Percentiles rank a stretch among this genome's conserved stretches.
Conservation (phyloP, 2,888 invertebrate species). For the Dendrolimus pini region DNA sequence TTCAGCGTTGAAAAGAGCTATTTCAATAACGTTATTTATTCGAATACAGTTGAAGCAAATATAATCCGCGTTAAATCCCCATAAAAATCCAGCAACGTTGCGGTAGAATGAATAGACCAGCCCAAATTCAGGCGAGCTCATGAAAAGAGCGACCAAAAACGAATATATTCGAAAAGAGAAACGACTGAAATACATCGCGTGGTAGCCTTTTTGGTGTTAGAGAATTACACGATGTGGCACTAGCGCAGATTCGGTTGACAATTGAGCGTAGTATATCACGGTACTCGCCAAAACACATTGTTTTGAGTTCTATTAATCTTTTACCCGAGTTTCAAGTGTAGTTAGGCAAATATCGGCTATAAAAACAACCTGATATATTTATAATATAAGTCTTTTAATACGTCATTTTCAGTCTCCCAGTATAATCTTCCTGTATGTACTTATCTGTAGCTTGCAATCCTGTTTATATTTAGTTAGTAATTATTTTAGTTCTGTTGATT, state of each 20-base stretch:
- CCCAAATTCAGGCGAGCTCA: conserved; percentile 59
- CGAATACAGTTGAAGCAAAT: conserved; percentile 51
- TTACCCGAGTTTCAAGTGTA: too few relatives aligned
- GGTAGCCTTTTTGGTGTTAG: conserved; percentile 24
- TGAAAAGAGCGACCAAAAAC: conserved; percentile 68
- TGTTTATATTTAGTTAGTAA: too few relatives aligned
- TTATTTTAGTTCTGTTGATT: too few relatives aligned
- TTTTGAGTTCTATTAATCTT: too few relatives aligned
- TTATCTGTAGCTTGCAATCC: too few relatives aligned
- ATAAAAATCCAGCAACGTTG: conserved; percentile 56
- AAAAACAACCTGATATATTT: too few relatives aligned
- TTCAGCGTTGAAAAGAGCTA: background rate
- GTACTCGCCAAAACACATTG: too few relatives aligned
- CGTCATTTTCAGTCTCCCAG: too few relatives aligned
- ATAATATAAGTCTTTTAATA: too few relatives aligned
- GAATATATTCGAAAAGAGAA: conserved; percentile 60
- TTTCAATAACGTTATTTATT: conserved; percentile 33
- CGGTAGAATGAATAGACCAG: conserved; percentile 62
- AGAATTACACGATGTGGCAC: conserved; percentile 32
- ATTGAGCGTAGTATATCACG: background rate
- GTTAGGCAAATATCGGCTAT: too few relatives aligned
- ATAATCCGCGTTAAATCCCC: conserved; percentile 60
- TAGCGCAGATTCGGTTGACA: background rate
- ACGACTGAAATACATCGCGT: conserved; percentile 61
- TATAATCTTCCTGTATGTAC: too few relatives aligned